Evolutionary conservation across 2,797 vertebrate species (phyloP), one percentile per base, ranked within the genome.

Genomic region (Cyprinodon diabolis): DNA sequence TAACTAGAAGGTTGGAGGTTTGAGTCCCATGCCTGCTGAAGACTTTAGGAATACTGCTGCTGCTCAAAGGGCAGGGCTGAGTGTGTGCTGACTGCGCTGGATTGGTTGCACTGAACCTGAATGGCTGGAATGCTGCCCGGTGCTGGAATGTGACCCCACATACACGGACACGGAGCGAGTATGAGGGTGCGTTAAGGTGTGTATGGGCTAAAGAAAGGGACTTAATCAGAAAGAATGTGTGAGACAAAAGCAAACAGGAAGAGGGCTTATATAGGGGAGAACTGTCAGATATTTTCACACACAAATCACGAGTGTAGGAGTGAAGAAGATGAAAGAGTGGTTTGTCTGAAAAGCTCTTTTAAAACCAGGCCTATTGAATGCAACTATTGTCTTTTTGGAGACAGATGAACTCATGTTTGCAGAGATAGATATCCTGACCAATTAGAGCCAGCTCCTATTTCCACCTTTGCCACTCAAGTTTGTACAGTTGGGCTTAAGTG

Each of bases 141-240:
- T 51, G 40, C 77, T 75, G 85, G 83, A 88, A 90, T 88, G 83
- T 86, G 84, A 85, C 78, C 78, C 63, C 55, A 0, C 69, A 63
- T 40, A 68, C 21, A 40, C 68, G n/a, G n/a, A 25, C 12, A 63
- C 0, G 15, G 4, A 0, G 9, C 51, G 3, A 25, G n/a, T 56
- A 57, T 35, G 75, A 74, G 74, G 68, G 79, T 43, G 80, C 77
- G 77, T 73, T 68, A 40, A 71, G 71, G 76, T 77, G 80, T 77
- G 79, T 71, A 11, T 30, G 15, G 72, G 43, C 12, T 19, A n/a
- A 45, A 69, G 66, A 65, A 49, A 65, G 21, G 43, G 19, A 66
- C 23, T 55, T 65, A 30, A 66, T 45, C 40, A 54, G 4, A 14
- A 45, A 55, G 37, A 66, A 72, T 66, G 60, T 45, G 21, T 54